Conservation (phyloP, 2,888 invertebrate species). For the Melanophora roralis region DNA sequence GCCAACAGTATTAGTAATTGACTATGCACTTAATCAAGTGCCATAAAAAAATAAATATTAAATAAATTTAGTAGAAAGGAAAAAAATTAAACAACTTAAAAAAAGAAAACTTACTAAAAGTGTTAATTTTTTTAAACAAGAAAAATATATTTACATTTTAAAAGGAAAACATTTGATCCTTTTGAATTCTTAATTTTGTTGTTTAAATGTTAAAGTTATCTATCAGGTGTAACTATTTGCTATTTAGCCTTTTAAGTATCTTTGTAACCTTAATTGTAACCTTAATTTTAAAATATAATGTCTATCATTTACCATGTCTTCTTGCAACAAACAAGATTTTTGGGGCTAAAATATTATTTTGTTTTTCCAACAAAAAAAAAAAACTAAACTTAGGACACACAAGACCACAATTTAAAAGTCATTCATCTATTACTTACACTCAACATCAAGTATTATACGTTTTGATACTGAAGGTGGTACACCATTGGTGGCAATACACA, state of each 20-base stretch:
- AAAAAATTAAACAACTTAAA: constrained; percentile 25
- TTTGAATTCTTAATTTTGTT: too few species aligned
- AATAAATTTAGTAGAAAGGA: background rate
- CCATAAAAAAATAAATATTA: background rate
- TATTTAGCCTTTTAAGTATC: background rate
- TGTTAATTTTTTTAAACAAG: too few species aligned
- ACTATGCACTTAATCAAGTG: constrained; percentile 52
- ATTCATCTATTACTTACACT: constrained; percentile 80
- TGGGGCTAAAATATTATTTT: constrained; percentile 29
- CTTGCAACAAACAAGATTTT: constrained; percentile 10
- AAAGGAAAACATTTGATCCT: too few species aligned
- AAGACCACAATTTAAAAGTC: constrained; percentile 46
- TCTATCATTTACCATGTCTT: constrained; percentile 19
- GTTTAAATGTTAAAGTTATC: background rate
- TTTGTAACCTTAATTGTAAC: constrained; percentile 28
- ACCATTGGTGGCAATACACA: constrained; percentile 82
- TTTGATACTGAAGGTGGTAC: constrained; percentile 95
- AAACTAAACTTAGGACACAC: background rate
- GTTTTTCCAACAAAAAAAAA: background rate
- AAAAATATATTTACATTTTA: too few species aligned
- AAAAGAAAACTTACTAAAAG: too few species aligned
- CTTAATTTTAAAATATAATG: constrained; percentile 38
- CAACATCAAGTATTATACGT: constrained; percentile 92
- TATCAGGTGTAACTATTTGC: background rate
- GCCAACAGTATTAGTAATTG: constrained; percentile 42